Conservation (phyloP, 2,113 vertebrate species). For the Onychostoma macrolepis region DNA sequence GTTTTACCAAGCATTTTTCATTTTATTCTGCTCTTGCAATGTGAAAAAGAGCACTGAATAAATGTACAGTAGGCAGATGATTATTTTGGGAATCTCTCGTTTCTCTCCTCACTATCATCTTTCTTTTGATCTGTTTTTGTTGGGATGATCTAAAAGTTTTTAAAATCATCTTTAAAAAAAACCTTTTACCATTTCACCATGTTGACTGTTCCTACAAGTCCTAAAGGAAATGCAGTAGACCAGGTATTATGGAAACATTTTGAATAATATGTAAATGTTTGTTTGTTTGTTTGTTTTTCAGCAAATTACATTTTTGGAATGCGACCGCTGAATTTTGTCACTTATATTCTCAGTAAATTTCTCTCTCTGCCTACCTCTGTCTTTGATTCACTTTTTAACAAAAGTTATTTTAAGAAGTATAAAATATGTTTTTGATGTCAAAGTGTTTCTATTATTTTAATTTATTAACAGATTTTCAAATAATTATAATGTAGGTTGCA, state of each 20-base stretch:
- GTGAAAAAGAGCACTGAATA: neutral
- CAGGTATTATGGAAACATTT: neutral
- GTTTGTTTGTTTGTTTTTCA: neutral
- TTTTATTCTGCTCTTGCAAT: neutral
- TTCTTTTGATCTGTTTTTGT: neutral
- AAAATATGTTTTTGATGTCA: neutral
- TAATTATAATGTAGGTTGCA: neutral
- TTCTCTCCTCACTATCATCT: neutral
- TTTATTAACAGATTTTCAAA: neutral
- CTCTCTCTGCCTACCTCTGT: neutral
- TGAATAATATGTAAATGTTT: neutral
- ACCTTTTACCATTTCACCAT: neutral
- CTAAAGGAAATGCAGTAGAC: neutral
- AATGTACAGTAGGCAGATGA: no score
- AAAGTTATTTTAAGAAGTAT: neutral
- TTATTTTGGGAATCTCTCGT: no score
- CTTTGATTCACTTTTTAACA: neutral
- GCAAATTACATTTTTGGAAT: neutral
- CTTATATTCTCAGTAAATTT: neutral
- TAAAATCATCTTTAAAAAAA: neutral
- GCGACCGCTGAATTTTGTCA: neutral
- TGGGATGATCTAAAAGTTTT: neutral
- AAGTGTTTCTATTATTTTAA: neutral
- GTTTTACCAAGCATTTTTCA: neutral
- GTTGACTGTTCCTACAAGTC: neutral